Percentiles rank a stretch among this genome's conserved stretches.
These are phyloP conservation scores for Sebastes aleutianus DNA, from an alignment of 2,797 vertebrate species.

Conservation along the genomic window DNA sequence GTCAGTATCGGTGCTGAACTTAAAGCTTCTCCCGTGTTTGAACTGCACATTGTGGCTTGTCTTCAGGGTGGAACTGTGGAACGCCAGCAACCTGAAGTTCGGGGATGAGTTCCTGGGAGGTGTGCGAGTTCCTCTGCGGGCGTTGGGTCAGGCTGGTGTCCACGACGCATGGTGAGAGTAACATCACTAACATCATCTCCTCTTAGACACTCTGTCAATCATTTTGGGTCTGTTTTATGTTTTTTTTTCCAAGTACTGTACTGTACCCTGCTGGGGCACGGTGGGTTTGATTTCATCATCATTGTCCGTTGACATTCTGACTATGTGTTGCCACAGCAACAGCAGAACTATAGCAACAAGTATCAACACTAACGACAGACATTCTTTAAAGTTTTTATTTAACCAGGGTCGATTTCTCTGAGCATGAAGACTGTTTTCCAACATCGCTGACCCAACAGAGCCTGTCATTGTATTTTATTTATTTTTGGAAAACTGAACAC, in stretches of 20 bases:
- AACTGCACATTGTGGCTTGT: constrained; percentile 2
- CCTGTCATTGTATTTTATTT: not conserved
- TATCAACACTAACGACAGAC: not conserved
- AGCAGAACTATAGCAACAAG: not conserved
- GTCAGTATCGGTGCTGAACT: not conserved
- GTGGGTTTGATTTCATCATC: constrained; percentile 7
- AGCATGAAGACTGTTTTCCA: not conserved
- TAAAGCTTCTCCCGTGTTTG: not conserved
- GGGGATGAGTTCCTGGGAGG: constrained; percentile 98
- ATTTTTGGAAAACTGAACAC: not conserved
- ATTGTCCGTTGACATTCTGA: not conserved
- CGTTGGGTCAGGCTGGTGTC: constrained; percentile 89
- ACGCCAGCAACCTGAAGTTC: constrained; percentile 98
- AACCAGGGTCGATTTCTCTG: not conserved
- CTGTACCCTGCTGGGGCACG: not conserved
- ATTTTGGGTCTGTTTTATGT: not conserved
- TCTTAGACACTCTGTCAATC: not conserved
- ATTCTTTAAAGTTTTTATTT: not conserved
- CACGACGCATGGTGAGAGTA: constrained; percentile 93
- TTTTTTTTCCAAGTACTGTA: not conserved
- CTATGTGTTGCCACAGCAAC: constrained; percentile 12
- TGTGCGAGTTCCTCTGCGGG: constrained; percentile 90
- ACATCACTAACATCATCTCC: not conserved
- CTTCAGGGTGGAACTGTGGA: constrained; percentile 95
- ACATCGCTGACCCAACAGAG: not conserved